phyloP scores from a whole-genome alignment of 2,888 invertebrate species.

The Thecophora atra region DNA sequence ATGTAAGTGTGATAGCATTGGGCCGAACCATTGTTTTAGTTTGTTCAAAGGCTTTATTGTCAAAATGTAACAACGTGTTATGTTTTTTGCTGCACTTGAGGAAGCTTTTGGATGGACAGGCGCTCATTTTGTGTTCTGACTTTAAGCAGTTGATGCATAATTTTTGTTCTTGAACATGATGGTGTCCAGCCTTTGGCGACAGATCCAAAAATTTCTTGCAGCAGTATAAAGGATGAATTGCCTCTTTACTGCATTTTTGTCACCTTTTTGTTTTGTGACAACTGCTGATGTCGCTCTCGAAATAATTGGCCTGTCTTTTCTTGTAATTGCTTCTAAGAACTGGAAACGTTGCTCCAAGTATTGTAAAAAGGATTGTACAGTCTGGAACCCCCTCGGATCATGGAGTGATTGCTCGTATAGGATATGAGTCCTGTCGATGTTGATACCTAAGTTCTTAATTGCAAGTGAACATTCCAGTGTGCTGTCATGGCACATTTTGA shows the following conservation, averaged over 20 bases:
- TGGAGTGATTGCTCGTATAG: background rate
- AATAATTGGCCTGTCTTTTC: background rate
- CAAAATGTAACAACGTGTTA: slow-evolving; percentile 5
- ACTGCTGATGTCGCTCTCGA: background rate
- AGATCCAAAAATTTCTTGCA: background rate
- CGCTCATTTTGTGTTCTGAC: background rate
- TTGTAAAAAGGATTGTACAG: background rate
- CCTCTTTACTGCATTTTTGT: background rate
- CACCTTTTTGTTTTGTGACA: background rate
- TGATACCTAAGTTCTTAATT: background rate
- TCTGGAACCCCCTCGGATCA: background rate
- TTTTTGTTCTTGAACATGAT: background rate
- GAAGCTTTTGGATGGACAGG: slow-evolving; percentile 1
- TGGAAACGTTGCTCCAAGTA: background rate
- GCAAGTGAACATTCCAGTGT: background rate
- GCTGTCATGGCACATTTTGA: background rate
- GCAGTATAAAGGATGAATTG: background rate
- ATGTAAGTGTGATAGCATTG: background rate
- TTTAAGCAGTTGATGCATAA: background rate
- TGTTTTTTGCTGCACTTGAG: slow-evolving; percentile 10
- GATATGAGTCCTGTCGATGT: background rate
- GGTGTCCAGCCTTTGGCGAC: background rate
- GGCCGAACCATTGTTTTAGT: background rate
- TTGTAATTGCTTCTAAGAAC: background rate
- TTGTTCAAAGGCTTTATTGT: background rate